Percentiles rank a stretch among this genome's conserved stretches.
Evolutionary conservation across 1,140 invertebrate genomes (phyloP).

Genomic region (Brachionus sp.): DNA sequence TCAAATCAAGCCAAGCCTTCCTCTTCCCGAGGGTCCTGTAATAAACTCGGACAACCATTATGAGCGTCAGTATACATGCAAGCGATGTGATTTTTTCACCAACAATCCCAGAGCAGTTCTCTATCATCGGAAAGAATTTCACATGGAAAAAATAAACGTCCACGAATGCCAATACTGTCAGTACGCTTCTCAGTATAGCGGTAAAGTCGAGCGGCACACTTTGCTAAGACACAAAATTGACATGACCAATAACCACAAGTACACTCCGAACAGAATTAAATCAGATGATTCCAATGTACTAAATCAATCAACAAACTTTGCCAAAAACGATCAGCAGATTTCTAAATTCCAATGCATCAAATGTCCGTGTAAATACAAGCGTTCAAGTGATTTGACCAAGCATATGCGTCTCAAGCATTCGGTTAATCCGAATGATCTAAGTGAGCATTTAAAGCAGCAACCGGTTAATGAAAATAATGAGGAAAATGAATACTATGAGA

Average conservation of each 20-base stretch:
- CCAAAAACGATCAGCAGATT: constrained; percentile 16
- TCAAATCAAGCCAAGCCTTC: neutral
- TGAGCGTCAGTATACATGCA: constrained; percentile 36
- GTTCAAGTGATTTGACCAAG: constrained; percentile 42
- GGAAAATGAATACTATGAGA: constrained; percentile 29
- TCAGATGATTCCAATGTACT: constrained; percentile 37
- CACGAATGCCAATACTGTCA: constrained; percentile 38
- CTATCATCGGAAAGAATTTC: constrained; percentile 33
- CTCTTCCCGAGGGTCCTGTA: neutral
- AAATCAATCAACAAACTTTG: constrained; percentile 24
- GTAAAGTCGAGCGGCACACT: constrained; percentile 43
- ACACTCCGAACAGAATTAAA: neutral
- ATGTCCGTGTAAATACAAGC: constrained; percentile 44
- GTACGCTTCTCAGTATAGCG: constrained; percentile 34
- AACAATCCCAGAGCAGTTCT: constrained; percentile 11
- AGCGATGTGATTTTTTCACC: constrained; percentile 37
- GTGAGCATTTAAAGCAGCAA: neutral
- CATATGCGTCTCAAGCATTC: constrained; percentile 42
- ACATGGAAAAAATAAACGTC: constrained; percentile 41
- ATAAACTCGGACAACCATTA: constrained; percentile 40
- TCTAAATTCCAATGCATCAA: constrained; percentile 30
- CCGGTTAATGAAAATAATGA: neutral
- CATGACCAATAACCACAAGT: constrained; percentile 14
- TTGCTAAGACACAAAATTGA: constrained; percentile 41
- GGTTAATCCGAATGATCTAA: neutral